Evolutionary conservation across 2,797 vertebrate genomes (phyloP), one percentile per base, ranked within the genome.

Genomic region (Channa striata): DNA sequence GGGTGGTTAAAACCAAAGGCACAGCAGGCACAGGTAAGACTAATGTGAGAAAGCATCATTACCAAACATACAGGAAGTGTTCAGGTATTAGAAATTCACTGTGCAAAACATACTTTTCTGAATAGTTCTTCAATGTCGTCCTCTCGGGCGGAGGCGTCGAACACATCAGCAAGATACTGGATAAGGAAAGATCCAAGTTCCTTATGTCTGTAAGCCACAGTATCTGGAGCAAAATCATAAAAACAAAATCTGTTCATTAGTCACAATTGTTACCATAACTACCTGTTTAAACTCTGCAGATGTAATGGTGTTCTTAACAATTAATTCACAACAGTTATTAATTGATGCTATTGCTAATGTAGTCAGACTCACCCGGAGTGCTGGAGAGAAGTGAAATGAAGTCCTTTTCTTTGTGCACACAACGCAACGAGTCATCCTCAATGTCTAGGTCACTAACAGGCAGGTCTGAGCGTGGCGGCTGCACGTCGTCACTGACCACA

Each of bases 101-200:
- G 12, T 10, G 17, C 0, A 40, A 58, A n/a, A 78, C 84, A 51
- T 80, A 86, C 93, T 74, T 78, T 90, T 68, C 46, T 76, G 74
- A 93, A 94, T 23, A 95, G 86, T 17, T 93, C 91, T 0, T 88
- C 75, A 6, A 94, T 72, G 60, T 94, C n/a, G 5, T 91, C 61
- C 9, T 52, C 0, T 6, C 47, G 19, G 9, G 90, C 76, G 1
- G 0, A 14, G 0, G 7, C 75, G 11, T 75, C 78, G 11, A 93
- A 88, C 1, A 79, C 74, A 0, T 91, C 52, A 30, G 79, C 74
- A 6, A 89, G 1, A 12, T 52, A 66, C 67, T 86, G 80, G 64
- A 94, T 90, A 2, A 93, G 84, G 11, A 92, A 2, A 17, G 92
- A 82, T 1, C 94, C 94, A 0, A 4, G 0, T 0, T 0, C 0